Base-by-base conservation (phyloP, 2,797 vertebrate species). In the Urosaurus nigricauda region DNA sequence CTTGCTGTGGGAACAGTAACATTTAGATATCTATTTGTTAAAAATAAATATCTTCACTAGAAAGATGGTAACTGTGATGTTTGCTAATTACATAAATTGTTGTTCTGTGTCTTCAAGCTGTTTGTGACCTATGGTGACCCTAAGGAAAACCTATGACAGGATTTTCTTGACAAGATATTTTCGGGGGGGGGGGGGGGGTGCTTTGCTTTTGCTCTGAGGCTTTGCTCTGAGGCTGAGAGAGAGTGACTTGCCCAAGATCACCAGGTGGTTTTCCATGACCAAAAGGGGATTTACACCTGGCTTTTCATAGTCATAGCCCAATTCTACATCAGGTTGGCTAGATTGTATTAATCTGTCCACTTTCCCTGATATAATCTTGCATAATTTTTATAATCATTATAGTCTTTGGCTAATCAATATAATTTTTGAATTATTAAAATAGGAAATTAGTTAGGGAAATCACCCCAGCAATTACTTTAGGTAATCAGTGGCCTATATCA, bases 391-490 rank as follows among this genome's bases (percentile, higher is more conserved):
- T 68, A 40, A 86, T 40, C 19, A 37, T 60, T 58, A n/a, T 26
- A 29, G 7, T 17, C 37, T 70, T 47, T 84, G 63, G 70, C 35
- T 68, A 47, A 80, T 40, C 7, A 74, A 35, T 35, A 75, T 40
- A 63, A 32, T 77, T 88, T 77, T 24, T 56, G 3, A 83, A 88
- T 77, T 1, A 56, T 53, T 53, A 80, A 60, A 81, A 60, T 79
- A 93, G 65, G 90, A 43, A 58, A 1, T 65, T 71, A 43, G 37
- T 82, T 78, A 71, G 19, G 58, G 65, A 68, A 68, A 68, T 68
- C 2, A 68, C 13, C 2, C 65, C 65, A 13, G 4, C 11, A 60
- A 1, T 68, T 71, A 43, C 43, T 82, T 79, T 75, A 71, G 89
- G 37, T 81, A 21, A 37, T 32, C 79, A 77, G 35, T 80, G 9